Conservation (phyloP, 2,113 vertebrate genomes). For the Elachura formosa region DNA sequence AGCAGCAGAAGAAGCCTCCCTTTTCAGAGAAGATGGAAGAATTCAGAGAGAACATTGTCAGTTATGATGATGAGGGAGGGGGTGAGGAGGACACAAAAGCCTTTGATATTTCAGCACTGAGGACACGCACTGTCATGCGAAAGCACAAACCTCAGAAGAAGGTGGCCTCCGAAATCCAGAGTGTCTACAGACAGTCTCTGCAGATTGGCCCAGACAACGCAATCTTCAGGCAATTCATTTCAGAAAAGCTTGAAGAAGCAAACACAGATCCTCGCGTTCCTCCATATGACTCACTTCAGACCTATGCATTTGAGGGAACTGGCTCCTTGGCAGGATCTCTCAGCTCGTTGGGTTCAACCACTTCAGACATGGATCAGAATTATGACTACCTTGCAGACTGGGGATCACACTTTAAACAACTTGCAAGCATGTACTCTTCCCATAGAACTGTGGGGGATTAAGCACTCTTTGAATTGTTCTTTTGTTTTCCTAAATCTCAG, state of each 20-base stretch:
- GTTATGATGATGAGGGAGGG: conserved; percentile 75
- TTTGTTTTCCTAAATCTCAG: neutral
- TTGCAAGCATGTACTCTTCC: conserved; percentile 72
- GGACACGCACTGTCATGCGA: conserved; percentile 60
- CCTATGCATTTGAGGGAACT: conserved; percentile 83
- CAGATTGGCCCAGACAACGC: conserved; percentile 84
- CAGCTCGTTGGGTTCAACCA: conserved; percentile 81
- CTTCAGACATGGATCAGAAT: conserved; percentile 47
- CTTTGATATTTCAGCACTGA: conserved; percentile 73
- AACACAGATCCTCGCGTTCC: conserved; percentile 78
- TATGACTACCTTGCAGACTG: conserved; percentile 64
- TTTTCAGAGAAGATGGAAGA: conserved; percentile 72
- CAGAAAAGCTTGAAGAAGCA: conserved; percentile 84
- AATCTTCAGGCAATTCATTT: conserved; percentile 85
- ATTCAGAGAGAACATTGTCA: conserved; percentile 81
- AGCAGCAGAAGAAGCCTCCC: conserved; percentile 62
- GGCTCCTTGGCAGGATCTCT: conserved; percentile 86
- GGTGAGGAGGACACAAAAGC: conserved; percentile 70
- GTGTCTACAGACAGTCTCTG: conserved; percentile 82
- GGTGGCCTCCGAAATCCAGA: conserved; percentile 73
- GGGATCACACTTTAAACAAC: conserved; percentile 68
- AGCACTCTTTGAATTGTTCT: neutral
- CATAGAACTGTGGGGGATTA: neutral
- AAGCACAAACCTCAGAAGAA: conserved; percentile 56
- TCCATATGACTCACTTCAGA: conserved; percentile 85